phyloP scores from a whole-genome alignment of 2,888 invertebrate genomes.

The Teleogryllus oceanicus region DNA sequence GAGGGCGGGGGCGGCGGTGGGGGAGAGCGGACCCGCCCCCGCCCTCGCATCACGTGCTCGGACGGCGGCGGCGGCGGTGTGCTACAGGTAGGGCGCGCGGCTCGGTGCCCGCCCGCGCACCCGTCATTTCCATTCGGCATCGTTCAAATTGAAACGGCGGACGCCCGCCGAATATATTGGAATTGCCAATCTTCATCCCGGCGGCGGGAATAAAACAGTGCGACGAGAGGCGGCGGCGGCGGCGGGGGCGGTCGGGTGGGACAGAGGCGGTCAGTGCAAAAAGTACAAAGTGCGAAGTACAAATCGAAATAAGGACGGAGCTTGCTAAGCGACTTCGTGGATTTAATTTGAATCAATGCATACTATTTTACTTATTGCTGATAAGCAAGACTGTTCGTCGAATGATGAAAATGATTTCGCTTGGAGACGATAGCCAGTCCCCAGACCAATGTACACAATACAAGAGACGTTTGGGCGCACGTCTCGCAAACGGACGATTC shows the following conservation, averaged over 20 bases:
- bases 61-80: neutral
- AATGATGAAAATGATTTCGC: neutral
- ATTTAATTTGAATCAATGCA: neutral
- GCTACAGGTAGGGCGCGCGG: neutral
- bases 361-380: neutral
- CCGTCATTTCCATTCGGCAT: no score
- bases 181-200: no score
- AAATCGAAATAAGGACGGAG: neutral
- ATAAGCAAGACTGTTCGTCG: neutral
- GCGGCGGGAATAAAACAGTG: no score
- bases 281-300: neutral
- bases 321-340: neutral
- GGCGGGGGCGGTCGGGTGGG: neutral
- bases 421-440: neutral
- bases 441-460: neutral
- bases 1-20: neutral
- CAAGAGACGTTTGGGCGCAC: neutral
- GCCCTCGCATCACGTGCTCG: neutral
- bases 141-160: no score
- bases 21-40: neutral
- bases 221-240: neutral
- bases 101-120: no score
- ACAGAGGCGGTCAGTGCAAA: neutral
- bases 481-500: neutral
- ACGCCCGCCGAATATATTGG: no score